These are phyloP conservation scores for Ptycholaimellus sp. DNA, from an alignment of 2,888 invertebrate species.

Conservation along the genomic window DNA sequence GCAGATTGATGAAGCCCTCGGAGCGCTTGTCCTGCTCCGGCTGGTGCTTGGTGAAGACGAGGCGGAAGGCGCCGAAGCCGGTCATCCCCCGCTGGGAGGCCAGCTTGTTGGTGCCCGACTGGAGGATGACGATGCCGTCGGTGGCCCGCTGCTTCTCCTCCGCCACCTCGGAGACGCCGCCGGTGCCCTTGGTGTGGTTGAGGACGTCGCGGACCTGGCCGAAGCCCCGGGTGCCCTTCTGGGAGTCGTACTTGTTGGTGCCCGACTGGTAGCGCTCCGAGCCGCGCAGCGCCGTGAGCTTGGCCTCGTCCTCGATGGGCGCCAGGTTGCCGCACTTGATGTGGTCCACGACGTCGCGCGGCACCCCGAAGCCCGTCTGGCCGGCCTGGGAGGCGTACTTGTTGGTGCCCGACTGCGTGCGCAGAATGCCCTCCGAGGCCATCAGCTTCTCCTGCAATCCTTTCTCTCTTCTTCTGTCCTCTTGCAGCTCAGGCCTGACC, in stretches of 20 bases:
- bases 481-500: no score
- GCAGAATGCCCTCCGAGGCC: slow-evolving; percentile 21
- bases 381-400: slow-evolving; percentile 24
- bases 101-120: slow-evolving; percentile 34
- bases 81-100: slow-evolving; percentile 34
- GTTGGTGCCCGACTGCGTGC: slow-evolving; percentile 24
- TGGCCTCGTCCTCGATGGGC: slow-evolving; percentile 22
- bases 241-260: slow-evolving; percentile 25
- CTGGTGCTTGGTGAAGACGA: slow-evolving; percentile 21
- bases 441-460: slow-evolving; percentile 24
- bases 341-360: slow-evolving; percentile 25
- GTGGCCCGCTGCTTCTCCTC: slow-evolving; percentile 24
- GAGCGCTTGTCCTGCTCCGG: slow-evolving; percentile 21
- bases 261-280: slow-evolving; percentile 24
- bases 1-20: slow-evolving; percentile 25
- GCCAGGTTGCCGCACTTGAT: slow-evolving; percentile 19
- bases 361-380: slow-evolving; percentile 23
- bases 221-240: slow-evolving; percentile 20
- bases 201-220: slow-evolving; percentile 23
- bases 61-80: slow-evolving; percentile 34
- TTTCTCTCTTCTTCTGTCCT: no score
- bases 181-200: slow-evolving; percentile 23
- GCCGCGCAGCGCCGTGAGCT: slow-evolving; percentile 19
- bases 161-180: slow-evolving; percentile 21
- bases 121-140: slow-evolving; percentile 32